Percentiles rank a stretch among this genome's conserved stretches.
These are phyloP conservation scores for Neoscelio sp. DNA, from an alignment of 2,888 invertebrate genomes.

Conservation along the genomic window DNA sequence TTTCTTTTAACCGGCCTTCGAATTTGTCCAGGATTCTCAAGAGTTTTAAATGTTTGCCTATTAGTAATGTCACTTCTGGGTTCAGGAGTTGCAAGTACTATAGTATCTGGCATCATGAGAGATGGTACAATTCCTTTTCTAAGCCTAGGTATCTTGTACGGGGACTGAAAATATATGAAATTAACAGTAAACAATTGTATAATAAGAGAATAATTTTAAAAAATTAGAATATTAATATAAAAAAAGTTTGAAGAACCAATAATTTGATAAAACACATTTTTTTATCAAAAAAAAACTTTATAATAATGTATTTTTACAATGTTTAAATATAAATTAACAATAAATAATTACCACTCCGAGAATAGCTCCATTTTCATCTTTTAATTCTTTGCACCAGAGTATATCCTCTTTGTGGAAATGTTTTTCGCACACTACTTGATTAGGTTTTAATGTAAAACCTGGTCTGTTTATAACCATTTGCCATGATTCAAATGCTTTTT, in stretches of 20 bases:
- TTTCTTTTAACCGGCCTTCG: not conserved
- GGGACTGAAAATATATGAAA: conserved; percentile 16
- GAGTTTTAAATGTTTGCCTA: not conserved
- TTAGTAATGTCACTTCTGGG: too few relatives aligned
- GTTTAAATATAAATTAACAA: not conserved
- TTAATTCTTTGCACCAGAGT: conserved; percentile 13
- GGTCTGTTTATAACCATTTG: conserved; percentile 29
- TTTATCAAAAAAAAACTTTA: not conserved
- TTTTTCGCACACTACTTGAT: conserved; percentile 23
- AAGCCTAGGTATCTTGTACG: not conserved
- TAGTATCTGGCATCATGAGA: not conserved
- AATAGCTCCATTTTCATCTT: conserved; percentile 1
- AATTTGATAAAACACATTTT: not conserved
- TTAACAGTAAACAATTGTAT: too few relatives aligned
- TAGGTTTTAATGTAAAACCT: conserved; percentile 26
- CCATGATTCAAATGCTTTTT: conserved; percentile 25
- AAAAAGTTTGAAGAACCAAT: not conserved
- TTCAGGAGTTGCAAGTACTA: too few relatives aligned
- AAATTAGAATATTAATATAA: not conserved
- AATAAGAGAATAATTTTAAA: too few relatives aligned
- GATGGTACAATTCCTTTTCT: conserved; percentile 21
- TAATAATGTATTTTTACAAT: too few relatives aligned
- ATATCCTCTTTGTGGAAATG: conserved; percentile 35
- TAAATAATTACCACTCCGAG: conserved; percentile 28
- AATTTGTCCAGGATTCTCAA: not conserved